phyloP scores from a whole-genome alignment of 2,888 invertebrate genomes.

The Noctua pronuba region DNA sequence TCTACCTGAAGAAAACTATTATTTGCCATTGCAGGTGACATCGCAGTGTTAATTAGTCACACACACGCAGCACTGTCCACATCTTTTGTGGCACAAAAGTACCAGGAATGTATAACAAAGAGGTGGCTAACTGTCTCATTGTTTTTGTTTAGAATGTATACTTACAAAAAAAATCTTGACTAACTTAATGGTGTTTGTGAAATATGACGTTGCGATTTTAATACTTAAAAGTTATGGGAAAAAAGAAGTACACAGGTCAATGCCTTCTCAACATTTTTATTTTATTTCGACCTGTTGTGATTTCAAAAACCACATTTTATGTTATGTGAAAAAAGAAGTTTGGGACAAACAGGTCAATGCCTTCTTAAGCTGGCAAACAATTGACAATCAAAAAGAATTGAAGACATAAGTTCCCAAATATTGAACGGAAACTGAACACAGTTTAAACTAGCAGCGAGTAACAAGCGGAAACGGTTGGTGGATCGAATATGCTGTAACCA shows the following conservation, averaged over 20 bases:
- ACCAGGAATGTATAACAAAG: conserved; percentile 50
- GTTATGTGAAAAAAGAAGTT: neutral
- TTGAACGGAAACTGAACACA: conserved; percentile 45
- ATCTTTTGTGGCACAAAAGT: conserved; percentile 49
- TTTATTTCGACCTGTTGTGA: neutral
- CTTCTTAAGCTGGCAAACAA: conserved; percentile 13
- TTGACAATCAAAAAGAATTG: neutral
- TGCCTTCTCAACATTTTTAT: neutral
- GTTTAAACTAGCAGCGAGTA: conserved; percentile 44
- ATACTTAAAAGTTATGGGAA: neutral
- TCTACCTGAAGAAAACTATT: conserved; percentile 5
- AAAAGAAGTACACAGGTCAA: conserved; percentile 45
- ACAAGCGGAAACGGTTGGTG: conserved; percentile 65
- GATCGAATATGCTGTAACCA: conserved; percentile 74
- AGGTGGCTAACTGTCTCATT: conserved; percentile 39
- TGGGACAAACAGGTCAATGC: conserved; percentile 43
- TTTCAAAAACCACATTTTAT: neutral
- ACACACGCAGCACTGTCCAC: conserved; percentile 29
- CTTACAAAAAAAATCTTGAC: conserved; percentile 32
- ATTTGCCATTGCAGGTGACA: conserved; percentile 45
- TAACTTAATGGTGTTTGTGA: conserved; percentile 35
- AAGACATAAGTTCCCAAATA: conserved; percentile 6
- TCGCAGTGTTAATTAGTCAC: conserved; percentile 63
- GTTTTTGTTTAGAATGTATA: conserved; percentile 40
- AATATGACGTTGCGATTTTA: conserved; percentile 38